Base-by-base conservation (phyloP, 2,797 vertebrate genomes). In the Pipistrellus pygmaeus region DNA sequence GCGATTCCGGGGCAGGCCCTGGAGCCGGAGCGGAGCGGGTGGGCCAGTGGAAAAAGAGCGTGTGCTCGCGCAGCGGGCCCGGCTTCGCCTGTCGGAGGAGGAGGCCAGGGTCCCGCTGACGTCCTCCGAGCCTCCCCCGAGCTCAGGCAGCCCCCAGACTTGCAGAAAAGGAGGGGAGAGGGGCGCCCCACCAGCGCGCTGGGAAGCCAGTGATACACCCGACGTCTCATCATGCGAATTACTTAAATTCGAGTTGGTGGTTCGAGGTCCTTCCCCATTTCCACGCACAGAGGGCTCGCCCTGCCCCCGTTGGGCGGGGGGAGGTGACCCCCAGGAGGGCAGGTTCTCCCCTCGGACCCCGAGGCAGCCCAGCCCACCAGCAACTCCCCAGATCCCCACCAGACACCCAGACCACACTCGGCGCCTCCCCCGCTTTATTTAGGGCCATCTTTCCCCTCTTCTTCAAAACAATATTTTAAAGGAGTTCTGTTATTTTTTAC, bases 281-380 rank as follows among this genome's bases (percentile, higher is more conserved):
- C 78, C 91, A 66, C 15, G 35, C 68, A 87, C 83, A 30, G 4
- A 27, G 81, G 93, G 93, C 94, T 96, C 89, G 94, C 68, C 87
- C 85, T 0, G 25, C 20, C 60, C 48, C 78, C 53, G 48, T 48
- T 87, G 86, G 81, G 2, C 84, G 48, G 2, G 21, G 75, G 80
- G 90, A 51, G 90, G 69, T 64, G 82, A 84, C 51, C 81, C n/a
- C 6, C 60, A 25, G 14, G 17, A 60, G 60, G 14, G 60, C 60
- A 30, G 25, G 21, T 57, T 32, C 14, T 27, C 27, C 21, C 85
- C 62, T 30, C 17, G 64, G 48, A 85, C 62, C 30, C 88, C 13
- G 44, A 55, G 38, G 72, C 8, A 10, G 30, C 72, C 48, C 62
- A n/a, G 60, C 35, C 21, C 38, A 12, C 69, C 77, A n/a, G 62